Conservation (phyloP, 2,888 invertebrate species). For the Falcaria lacertinaria region DNA sequence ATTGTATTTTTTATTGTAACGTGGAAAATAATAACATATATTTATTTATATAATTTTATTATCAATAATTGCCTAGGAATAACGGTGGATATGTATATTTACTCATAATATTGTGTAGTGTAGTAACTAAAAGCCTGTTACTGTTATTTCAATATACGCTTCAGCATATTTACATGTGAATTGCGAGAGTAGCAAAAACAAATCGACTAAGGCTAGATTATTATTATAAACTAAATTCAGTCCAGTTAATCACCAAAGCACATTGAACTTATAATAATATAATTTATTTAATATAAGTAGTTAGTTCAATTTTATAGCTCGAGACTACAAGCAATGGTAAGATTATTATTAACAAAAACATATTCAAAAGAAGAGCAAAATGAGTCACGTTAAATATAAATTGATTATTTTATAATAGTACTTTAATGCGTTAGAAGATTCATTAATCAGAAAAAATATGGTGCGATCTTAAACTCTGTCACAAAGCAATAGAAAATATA, state of each 20-base stretch:
- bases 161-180: constrained; percentile 11
- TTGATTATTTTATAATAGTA: constrained; percentile 29
- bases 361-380: constrained; percentile 17
- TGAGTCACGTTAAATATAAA: constrained; percentile 7
- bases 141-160: too few species aligned
- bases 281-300: neutral
- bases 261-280: constrained; percentile 24
- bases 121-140: too few species aligned
- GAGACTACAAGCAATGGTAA: constrained; percentile 17
- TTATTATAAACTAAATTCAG: constrained; percentile 61
- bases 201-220: constrained; percentile 58
- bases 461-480: constrained; percentile 46
- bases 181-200: constrained; percentile 17
- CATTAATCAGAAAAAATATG: constrained; percentile 27
- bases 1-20: too few species aligned
- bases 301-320: constrained; percentile 14
- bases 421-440: too few species aligned
- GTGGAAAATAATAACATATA: too few species aligned
- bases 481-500: constrained; percentile 29
- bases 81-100: too few species aligned
- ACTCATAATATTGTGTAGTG: too few species aligned
- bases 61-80: too few species aligned
- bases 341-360: constrained; percentile 15
- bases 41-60: too few species aligned
- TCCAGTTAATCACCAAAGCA: constrained; percentile 54